Base-by-base conservation (phyloP, 2,888 invertebrate genomes). In the Eupithecia inturbata region DNA sequence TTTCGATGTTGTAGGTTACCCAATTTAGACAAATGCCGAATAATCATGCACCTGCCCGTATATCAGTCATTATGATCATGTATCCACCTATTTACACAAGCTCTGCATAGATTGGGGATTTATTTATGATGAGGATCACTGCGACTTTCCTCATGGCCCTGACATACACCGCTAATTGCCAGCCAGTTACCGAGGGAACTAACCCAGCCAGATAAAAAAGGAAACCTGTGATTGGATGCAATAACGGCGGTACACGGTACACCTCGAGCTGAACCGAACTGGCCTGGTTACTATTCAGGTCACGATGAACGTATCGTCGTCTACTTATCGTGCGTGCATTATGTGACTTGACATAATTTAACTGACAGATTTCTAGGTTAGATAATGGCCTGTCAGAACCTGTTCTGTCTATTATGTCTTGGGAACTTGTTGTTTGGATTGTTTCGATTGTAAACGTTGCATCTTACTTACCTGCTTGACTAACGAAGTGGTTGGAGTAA, bases 271-370 rank as follows among this genome's bases (percentile, higher is more conserved):
- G 62, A 70, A 67, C 73, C 39, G 68, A 74, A 41, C 82, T 83
- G 85, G 85, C 85, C 86, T 82, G 87, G 84, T 86, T 87, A 82
- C 72, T 84, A 89, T 84, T 85, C 89, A 83, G 90, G 89, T 89
- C 90, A 88, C 85, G 83, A 85, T 83, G 84, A 83, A 82, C 81
- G 76, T 80, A 83, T 80, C 82, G 78, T 77, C 49, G 63, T 39
- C 63, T 68, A 74, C 77, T 80, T 80, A 82, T 80, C 81, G 81
- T 83, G 82, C 83, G 83, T 82, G 79, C 80, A 77, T 85, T 85
- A 84, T 84, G 80, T 84, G 85, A 86, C 83, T 82, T 86, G 83
- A 87, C 87, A 85, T 88, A 83, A 87, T 89, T 87, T 77, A 80
- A 81, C 83, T 83, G 79, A 76, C 77, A 74, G 79, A 82, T 79